Base-by-base conservation (phyloP, 2,888 invertebrate genomes). In the Polyommatus icarus region DNA sequence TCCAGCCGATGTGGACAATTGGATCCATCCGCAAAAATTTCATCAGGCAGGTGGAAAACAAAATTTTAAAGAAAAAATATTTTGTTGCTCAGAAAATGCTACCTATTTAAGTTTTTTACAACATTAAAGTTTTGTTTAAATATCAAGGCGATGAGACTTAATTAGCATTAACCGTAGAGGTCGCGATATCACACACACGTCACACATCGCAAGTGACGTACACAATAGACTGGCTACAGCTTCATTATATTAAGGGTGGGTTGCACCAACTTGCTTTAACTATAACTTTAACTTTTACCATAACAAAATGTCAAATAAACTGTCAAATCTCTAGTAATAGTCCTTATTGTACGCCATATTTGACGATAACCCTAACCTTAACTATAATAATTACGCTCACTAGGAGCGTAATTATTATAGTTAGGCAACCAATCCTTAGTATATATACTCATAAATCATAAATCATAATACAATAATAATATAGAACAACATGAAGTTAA, bases 81-180 rank as follows among this genome's bases (percentile, higher is more conserved):
- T 67, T 24, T 24, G 20, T 67, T 67, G 12, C 1, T 67, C 1
- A 24, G 5, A 67, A 61, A 67, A 29, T 10, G 3, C 12, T 4
- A 4, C 10, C 12, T 20, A 12, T 24, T 61, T 24, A 20, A 24
- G 61, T 24, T 59, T n/a, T 59, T 61, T 0, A 20, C 20, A 18
- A 59, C 15, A 59, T 67, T 4, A 67, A 10, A 67, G 10, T 67
- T 67, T 15, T 24, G 12, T 67, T 67, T 24, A 24, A 67, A 67
- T 67, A 12, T 67, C 61, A 67, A 67, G 61, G 61, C 10, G 61
- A 29, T 67, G 24, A 67, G 12, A 67, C 20, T 61, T 67, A 67
- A 67, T 67, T 67, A 67, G 61, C 61, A 67, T 29, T 29, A 10
- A 24, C 12, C 24, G 61, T 67, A 29, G 29, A 67, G 24, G 29